Base-by-base conservation (phyloP, 2,797 vertebrate species). In the Furcifer pardalis region DNA sequence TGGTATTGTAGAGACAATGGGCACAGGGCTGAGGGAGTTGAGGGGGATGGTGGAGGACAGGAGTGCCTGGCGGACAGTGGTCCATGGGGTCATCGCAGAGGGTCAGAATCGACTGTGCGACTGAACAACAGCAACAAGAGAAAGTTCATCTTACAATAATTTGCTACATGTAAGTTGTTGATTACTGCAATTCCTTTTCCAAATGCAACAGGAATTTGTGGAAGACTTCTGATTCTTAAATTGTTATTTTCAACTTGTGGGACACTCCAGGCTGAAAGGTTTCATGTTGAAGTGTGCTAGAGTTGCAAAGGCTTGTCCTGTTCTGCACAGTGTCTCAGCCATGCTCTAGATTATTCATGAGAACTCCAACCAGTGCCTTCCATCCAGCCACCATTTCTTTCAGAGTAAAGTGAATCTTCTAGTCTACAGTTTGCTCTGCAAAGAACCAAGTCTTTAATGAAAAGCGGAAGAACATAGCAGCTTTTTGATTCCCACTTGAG, bases 291-390 rank as follows among this genome's bases (percentile, higher is more conserved):
- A 66, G n/a, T 21, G 3, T 46, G 2, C 32, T 76, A 17, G 81
- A 66, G 56, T 56, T 23, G 60, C n/a, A 56, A 66, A 65, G n/a
- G 42, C 2, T 76, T 76, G 25, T 23, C 66, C 4, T 76, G 25
- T 76, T 76, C 71, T 25, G n/a, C 8, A 52, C 44, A 35, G 44
- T 35, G 52, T 66, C 72, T 83, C 60, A 65, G 81, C 8, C 1
- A 82, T 52, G 60, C 8, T 30, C 17, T 68, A 30, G 73, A 68
- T 68, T 68, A 83, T 83, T 83, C 42, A 83, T 68, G 46, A 66
- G 40, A 46, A 42, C 62, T 25, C 37, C 62, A 52, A 12, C 60
- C 72, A 40, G n/a, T 21, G 65, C 5, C 35, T 77, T 66, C 63
- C 4, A 5, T 77, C 52, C 62, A 46, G n/a, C 59, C 42, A 35